Evolutionary conservation across 2,113 vertebrate genomes (phyloP).

Genomic region (Coracopsis vasa): DNA sequence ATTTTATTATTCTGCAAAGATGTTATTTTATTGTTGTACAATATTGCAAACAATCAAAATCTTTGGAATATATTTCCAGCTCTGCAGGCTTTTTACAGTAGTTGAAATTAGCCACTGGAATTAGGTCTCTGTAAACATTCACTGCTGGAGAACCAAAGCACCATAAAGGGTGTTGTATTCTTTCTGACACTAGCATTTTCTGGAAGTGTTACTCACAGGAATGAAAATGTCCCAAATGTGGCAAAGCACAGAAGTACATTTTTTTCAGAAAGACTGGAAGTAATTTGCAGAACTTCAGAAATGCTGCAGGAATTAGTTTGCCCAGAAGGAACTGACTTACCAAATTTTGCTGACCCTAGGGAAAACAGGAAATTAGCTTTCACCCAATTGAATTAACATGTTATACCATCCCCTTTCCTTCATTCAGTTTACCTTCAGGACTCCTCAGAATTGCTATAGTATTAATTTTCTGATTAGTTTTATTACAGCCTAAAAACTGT

Average conservation of each 20-base stretch:
- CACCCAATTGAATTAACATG: background rate
- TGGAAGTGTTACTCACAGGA: constrained; percentile 5
- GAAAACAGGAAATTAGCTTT: background rate
- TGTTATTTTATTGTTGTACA: background rate
- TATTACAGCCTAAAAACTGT: background rate
- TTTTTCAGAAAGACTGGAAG: constrained; percentile 8
- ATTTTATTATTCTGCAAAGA: background rate
- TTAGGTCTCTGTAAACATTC: background rate
- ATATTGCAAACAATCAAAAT: background rate
- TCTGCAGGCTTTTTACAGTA: background rate
- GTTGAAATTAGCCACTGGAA: background rate
- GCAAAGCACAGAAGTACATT: constrained; percentile 16
- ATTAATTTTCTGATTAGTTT: background rate
- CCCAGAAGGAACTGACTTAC: background rate
- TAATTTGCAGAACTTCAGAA: constrained; percentile 7
- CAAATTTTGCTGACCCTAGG: background rate
- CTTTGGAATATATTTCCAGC: background rate
- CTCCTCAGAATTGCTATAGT: background rate
- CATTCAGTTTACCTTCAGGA: background rate
- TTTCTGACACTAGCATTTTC: background rate
- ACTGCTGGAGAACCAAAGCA: background rate
- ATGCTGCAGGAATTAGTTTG: background rate
- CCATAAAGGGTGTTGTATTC: background rate
- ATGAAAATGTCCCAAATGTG: constrained; percentile 2
- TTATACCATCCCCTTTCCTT: background rate